These are phyloP conservation scores for Leptinotarsa peninsularis DNA, from an alignment of 2,888 invertebrate genomes.

Conservation along the genomic window DNA sequence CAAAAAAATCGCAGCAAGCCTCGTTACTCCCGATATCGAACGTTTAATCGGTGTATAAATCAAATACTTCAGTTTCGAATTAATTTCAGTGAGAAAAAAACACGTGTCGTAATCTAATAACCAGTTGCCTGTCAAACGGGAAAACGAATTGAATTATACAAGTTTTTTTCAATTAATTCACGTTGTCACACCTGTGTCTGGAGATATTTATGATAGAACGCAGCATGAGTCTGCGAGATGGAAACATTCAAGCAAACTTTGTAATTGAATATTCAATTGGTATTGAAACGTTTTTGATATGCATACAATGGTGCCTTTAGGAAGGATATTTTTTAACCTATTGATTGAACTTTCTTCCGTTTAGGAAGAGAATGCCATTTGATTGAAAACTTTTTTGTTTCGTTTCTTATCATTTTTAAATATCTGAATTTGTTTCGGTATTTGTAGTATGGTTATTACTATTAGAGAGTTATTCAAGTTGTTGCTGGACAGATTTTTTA, in stretches of 20 bases:
- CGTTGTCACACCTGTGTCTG: slow-evolving; percentile 14
- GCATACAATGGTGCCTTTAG: background rate
- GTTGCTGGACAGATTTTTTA: too few species aligned
- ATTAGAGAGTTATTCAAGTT: too few species aligned
- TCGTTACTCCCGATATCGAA: slow-evolving; percentile 1
- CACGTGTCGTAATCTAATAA: slow-evolving; percentile 12
- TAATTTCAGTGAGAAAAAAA: slow-evolving; percentile 12
- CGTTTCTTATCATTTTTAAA: background rate
- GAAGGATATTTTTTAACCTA: too few species aligned
- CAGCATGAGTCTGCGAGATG: slow-evolving; percentile 9
- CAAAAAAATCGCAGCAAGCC: background rate
- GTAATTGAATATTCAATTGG: slow-evolving; percentile 13
- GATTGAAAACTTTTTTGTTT: background rate
- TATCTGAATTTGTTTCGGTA: too few species aligned
- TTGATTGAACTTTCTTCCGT: too few species aligned
- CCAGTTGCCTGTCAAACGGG: slow-evolving; percentile 8
- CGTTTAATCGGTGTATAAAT: slow-evolving; percentile 5
- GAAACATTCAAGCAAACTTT: background rate
- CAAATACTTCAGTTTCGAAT: slow-evolving; percentile 14
- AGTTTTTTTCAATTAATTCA: slow-evolving; percentile 5
- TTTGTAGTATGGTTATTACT: too few species aligned
- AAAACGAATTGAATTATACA: slow-evolving; percentile 18
- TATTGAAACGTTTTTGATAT: slow-evolving; percentile 8
- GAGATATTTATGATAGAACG: slow-evolving; percentile 2
- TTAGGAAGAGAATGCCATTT: too few species aligned